Evolutionary conservation across 2,113 vertebrate species (phyloP).

Genomic region (Calyptommatus sinebrachiatus): DNA sequence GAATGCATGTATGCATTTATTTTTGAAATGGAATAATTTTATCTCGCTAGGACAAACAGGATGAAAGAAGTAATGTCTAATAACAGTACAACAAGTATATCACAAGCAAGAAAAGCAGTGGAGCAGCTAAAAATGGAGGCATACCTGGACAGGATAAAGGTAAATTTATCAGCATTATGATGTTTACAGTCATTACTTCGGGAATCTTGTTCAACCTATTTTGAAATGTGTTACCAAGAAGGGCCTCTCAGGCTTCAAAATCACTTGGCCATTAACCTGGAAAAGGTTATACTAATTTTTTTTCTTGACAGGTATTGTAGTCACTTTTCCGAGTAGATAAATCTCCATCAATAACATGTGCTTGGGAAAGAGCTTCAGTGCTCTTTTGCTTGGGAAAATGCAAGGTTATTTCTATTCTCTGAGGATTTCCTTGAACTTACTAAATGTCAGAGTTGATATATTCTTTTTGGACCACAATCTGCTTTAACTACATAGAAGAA

Average conservation of each 20-base stretch:
- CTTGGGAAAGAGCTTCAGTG: not conserved
- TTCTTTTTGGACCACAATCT: constrained; percentile 6
- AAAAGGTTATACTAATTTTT: not conserved
- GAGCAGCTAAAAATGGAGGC: constrained; percentile 99
- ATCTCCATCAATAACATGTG: not conserved
- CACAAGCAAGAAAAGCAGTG: constrained; percentile 94
- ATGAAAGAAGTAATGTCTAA: constrained; percentile 90
- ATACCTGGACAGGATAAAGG: constrained; percentile 98
- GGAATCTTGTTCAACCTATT: not conserved
- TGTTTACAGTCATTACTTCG: constrained; percentile 4
- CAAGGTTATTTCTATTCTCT: not conserved
- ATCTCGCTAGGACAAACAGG: constrained; percentile 69
- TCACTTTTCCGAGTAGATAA: not conserved
- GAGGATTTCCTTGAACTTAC: not conserved
- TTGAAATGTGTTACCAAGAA: not conserved
- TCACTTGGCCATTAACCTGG: not conserved
- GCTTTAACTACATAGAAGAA: not conserved
- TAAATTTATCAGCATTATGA: constrained; percentile 53
- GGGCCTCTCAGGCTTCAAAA: not conserved
- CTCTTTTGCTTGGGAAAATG: not conserved
- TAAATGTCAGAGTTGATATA: not conserved
- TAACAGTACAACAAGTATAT: constrained; percentile 93
- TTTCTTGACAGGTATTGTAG: not conserved
- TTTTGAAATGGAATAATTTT: constrained; percentile 7
- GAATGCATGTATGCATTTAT: not conserved